Evolutionary conservation across 92 coral and sea anemone species (phyloP), one percentile per base, ranked within the genome.

Genomic region (Porites divaricata): DNA sequence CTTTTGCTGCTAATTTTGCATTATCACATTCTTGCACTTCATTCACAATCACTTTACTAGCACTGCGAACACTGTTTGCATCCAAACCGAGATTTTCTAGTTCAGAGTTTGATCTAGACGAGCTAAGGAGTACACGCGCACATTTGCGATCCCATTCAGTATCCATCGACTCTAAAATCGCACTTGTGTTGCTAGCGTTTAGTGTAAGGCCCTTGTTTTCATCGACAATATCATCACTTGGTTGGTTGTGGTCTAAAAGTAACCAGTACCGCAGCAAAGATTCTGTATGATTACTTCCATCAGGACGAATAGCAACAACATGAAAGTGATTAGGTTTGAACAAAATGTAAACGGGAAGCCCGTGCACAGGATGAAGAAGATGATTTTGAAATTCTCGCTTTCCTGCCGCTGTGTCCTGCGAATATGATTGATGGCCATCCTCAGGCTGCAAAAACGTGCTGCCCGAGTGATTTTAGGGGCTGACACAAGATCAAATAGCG

Each of bases 221-320:
- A 75, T 1, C 24, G 24, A 24, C 1, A 19, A 7, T 24, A 75
- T 75, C 65, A 57, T 75, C 56, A 2, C n/a, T n/a, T n/a, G n/a
- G n/a, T n/a, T n/a, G n/a, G 1, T 51, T 1, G 9, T 51, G 11
- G 11, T 81, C 90, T 71, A 80, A 73, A 16, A 74, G 16, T 74
- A 74, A 74, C 78, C 78, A 74, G n/a, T n/a, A n/a, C 64, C 45
- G 64, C 45, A 74, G 64, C 86, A 74, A 79, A 68, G 76, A 87
- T 22, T 81, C 72, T 26, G 86, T 73, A 81, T 81, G 61, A 81
- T 81, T 81, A 87, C 83, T 79, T 63, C 83, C 86, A 71, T 87
- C 83, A 35, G 90, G 75, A 68, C 77, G 87, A 87, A 87, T 79
- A 82, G 83, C n/a, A n/a, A n/a, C n/a, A n/a, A n/a, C n/a, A n/a